Base-by-base conservation (phyloP, 2,888 invertebrate species). In the Rhingia rostrata region DNA sequence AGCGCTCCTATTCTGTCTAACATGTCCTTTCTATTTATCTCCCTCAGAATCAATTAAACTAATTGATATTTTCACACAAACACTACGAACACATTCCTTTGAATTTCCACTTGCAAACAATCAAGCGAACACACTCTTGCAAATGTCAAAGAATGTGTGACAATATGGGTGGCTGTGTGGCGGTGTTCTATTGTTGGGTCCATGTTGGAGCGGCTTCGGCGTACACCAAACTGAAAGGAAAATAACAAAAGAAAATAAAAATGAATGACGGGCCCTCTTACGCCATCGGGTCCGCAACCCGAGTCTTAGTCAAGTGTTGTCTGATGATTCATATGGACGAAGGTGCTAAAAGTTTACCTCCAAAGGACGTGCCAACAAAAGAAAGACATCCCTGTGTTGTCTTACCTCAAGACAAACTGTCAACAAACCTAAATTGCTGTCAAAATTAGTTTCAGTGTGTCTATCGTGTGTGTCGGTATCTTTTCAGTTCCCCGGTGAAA, bases 121-220 rank as follows among this genome's bases (percentile, higher is more conserved):
- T 60, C 60, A 61, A 73, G 58, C 22, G 51, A 22, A 43, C 22
- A 66, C 39, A 43, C 12, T 30, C 61, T 60, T 51, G 60, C 53
- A 49, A 56, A 45, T 43, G 73, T 49, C 80, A 67, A 56, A 72
- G 51, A 73, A 54, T 63, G 1, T 22, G 72, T 67, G 67, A 56
- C 63, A 73, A 78, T 78, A 78, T 83, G 67, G 60, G 78, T 78
- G 66, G 67, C 51, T 58, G 51, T 58, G 49, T 54, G 12, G 49
- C 51, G 51, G 6, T 54, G 63, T 30, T 14, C 49, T 32, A 37
- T 53, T 54, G 61, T 61, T 63, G 73, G 67, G 70, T 70, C 58
- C 84, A 84, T 70, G 64, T 74, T 74, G 75, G 81, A 84, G 84
- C 84, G 75, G 84, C 84, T 84, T 84, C 84, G 84, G 84, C 84